Evolutionary conservation across 1,140 invertebrate species (phyloP), one percentile per base, ranked within the genome.

Genomic region (Episyrphus balteatus): DNA sequence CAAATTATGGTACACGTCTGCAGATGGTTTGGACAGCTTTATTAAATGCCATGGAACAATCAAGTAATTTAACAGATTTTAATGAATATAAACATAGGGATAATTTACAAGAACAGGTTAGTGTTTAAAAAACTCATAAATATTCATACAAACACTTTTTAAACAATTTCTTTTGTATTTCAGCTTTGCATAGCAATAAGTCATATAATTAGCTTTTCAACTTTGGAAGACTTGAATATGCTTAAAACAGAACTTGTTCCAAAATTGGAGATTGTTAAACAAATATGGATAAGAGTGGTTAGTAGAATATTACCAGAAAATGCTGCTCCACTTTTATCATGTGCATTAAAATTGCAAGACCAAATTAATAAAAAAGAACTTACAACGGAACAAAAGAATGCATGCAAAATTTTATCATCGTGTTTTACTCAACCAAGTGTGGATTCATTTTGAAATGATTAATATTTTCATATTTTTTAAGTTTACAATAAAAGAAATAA

Each of bases 51-150:
- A 73, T 89, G 51, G 80, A 86, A 48, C 84, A 80, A 55, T 79
- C 83, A 17, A 78, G 84, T 46, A 75, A 83, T 53, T 72, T 84
- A n/a, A 79, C 81, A 38, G 86, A 85, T 58, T 88, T 81, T 51
- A 78, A 78, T 18, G 86, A 90, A 67, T 90, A 86, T 62, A 78
- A 81, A 55, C 87, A 91, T 68, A 77, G 81, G 42, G 86, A 89
- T 56, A 79, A 80, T 55, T 70, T 87, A 19, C 73, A 80, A 40
- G 79, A 84, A 55, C 83, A 68, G 43, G 44, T 68, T 1, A 65
- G 62, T 19, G 44, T 61, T 15, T 53, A 59, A 44, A 55, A 66
- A 8, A 55, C 53, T 11, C 60, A 66, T 44, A 46, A n/a, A 84
- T 59, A 75, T 77, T n/a, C n/a, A n/a, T 50, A 55, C 53, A 56